Evolutionary conservation across 2,888 invertebrate genomes (phyloP), one percentile per base, ranked within the genome.

Genomic region (Gari tellinella): DNA sequence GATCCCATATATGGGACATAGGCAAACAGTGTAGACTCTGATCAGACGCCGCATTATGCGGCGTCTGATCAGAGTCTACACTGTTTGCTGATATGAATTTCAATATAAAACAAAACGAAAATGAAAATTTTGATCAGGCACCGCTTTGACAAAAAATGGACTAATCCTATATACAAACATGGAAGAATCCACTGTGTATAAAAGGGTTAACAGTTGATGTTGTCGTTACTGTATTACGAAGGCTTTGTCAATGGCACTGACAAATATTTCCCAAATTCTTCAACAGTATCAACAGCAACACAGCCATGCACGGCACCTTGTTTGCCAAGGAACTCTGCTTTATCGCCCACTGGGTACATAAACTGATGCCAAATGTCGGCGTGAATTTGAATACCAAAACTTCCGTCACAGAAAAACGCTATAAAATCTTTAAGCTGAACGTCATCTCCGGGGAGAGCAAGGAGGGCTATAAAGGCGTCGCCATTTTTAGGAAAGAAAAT

Each of bases 351-450:
- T 38, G 83, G 82, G 62, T 81, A 81, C 0, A 83, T 53, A 1
- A 79, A 74, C 38, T 84, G 82, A 41, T 85, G 85, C 83, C 83
- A 84, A 17, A 85, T 74, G 17, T 78, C 64, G 0, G 85, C 72
- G 38, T 80, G 75, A 21, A 85, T 84, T 49, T 85, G 85, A 1
- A 83, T 58, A 21, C 85, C 85, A 52, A 81, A 83, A 23, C 69
- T 79, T 21, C 85, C 85, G 45, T 85, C 83, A 46, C 79, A 85
- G 62, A 82, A 85, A 65, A 85, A 85, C 0, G 85, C 82, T 14
- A 61, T 60, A 63, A 83, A 83, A 48, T 82, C 64, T n/a, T 80
- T 57, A 19, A 66, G 66, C 46, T 77, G 78, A 21, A 83, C 60
- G 37, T 83, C 80, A 52, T 83, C 83, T 1, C 74, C 74, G 8